Evolutionary conservation across 2,888 invertebrate genomes (phyloP), one percentile per base, ranked within the genome.

Genomic region (Scaptomyza flava): DNA sequence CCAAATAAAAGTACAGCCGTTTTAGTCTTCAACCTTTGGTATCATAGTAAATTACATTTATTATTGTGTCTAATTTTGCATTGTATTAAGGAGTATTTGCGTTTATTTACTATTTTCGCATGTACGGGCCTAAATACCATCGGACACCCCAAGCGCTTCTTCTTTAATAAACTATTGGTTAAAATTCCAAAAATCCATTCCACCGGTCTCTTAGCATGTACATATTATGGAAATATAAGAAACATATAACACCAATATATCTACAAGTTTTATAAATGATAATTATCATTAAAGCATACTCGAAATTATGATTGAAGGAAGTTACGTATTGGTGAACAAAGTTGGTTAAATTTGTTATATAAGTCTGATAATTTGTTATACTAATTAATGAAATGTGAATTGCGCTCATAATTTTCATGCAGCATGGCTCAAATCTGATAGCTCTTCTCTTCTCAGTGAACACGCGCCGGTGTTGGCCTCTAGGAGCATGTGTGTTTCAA

Each of bases 401-500:
- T 31, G 6, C 31, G 45, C 12, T 20, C 36, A 33, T 33, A 1
- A 38, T 38, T 20, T 17, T 50, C 9, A 2, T 6, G 30, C 11
- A 46, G 45, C 20, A 23, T 30, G 47, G 11, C 20, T 42, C 20
- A 36, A 56, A 31, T 45, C 7, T 14, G 27, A 46, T 52, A 54
- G 48, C 14, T 38, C 14, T n/a, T 34, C 14, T 42, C 31, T 30
- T 43, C 27, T 9, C 23, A 42, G 33, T n/a, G 23, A 48, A 61
- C 50, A 61, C 54, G 77, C 50, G 72, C 30, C 70, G 46, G 47
- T 33, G 11, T 34, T 53, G 64, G 76, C 45, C 42, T 53, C 61
- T 51, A 56, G 52, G 64, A 65, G 50, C 75, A 75, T 74, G 51
- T 67, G 79, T 61, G 14, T 34, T 63, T 59, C 54, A 54, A 54